Evolutionary conservation across 2,797 vertebrate genomes (phyloP).

Genomic region (Chanos chanos): DNA sequence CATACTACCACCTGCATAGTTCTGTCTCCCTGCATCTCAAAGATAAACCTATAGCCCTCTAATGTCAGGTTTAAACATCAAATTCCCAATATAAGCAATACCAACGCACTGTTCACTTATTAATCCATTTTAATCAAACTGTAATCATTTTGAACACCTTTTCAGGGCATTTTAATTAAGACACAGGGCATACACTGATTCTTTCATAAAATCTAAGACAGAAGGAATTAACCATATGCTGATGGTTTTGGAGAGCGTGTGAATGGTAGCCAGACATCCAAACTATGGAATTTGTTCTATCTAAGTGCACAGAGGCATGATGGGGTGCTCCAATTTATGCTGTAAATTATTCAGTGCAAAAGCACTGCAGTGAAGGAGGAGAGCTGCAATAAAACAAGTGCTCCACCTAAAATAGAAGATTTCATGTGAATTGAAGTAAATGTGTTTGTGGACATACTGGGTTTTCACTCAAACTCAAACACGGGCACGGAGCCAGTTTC

Average conservation of each 20-base stretch:
- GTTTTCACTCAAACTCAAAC: not conserved
- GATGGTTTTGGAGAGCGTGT: no score
- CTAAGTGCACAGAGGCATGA: constrained; percentile 17
- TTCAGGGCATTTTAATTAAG: no score
- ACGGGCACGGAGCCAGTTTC: not conserved
- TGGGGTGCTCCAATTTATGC: constrained; percentile 33
- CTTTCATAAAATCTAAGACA: no score
- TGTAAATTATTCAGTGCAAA: constrained; percentile 44
- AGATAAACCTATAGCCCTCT: constrained; percentile 25
- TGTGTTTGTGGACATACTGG: not conserved
- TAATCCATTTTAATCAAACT: no score
- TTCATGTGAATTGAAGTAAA: not conserved
- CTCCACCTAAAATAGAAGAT: not conserved
- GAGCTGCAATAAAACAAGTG: constrained; percentile 16
- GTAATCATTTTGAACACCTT: no score
- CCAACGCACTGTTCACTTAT: no score
- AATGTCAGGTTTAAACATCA: constrained; percentile 6
- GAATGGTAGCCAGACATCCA: not conserved
- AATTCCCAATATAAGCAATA: not conserved
- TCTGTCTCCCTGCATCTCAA: constrained; percentile 4
- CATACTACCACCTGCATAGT: constrained; percentile 26
- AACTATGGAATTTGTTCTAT: constrained; percentile 13
- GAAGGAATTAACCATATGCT: no score
- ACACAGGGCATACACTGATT: no score
- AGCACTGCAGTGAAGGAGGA: constrained; percentile 31